These are phyloP conservation scores for Neopipo cinnamomea DNA, from an alignment of 2,113 vertebrate species.

Conservation along the genomic window DNA sequence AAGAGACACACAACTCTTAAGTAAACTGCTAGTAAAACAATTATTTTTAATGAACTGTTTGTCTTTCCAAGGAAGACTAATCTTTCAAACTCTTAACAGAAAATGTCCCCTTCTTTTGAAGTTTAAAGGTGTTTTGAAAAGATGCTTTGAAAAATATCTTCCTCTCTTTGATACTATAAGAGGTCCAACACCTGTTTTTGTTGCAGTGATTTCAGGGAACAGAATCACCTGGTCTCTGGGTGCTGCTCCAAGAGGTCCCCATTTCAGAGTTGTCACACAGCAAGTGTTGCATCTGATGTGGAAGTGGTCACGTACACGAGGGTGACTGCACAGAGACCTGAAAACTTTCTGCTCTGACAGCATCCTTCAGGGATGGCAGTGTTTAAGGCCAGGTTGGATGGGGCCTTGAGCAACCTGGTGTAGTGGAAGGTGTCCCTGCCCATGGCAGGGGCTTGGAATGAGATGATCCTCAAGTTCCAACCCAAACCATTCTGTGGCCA, in stretches of 20 bases:
- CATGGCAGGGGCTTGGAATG: not conserved
- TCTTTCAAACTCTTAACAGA: not conserved
- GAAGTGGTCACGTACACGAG: fast-evolving
- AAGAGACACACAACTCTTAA: not conserved
- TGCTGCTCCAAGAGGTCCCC: not conserved
- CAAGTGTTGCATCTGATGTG: not conserved
- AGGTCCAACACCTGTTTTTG: not conserved
- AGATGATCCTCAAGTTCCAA: not conserved
- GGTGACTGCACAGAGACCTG: too few species aligned
- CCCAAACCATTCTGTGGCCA: not conserved
- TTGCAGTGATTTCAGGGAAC: not conserved
- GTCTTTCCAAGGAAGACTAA: not conserved
- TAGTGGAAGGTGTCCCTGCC: not conserved
- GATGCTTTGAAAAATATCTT: not conserved
- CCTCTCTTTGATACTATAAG: not conserved
- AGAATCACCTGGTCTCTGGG: not conserved
- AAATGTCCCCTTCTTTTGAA: not conserved
- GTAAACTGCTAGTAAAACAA: not conserved
- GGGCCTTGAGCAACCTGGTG: not conserved
- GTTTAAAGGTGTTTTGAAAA: not conserved
- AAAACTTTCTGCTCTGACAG: not conserved
- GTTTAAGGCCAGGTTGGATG: too few species aligned
- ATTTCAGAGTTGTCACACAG: fast-evolving
- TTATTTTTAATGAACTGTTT: not conserved
- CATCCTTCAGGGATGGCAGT: not conserved